Percentiles rank a stretch among this genome's conserved stretches.
Conservation (phyloP, 2,113 vertebrate species). For the Aplodontia rufa region DNA sequence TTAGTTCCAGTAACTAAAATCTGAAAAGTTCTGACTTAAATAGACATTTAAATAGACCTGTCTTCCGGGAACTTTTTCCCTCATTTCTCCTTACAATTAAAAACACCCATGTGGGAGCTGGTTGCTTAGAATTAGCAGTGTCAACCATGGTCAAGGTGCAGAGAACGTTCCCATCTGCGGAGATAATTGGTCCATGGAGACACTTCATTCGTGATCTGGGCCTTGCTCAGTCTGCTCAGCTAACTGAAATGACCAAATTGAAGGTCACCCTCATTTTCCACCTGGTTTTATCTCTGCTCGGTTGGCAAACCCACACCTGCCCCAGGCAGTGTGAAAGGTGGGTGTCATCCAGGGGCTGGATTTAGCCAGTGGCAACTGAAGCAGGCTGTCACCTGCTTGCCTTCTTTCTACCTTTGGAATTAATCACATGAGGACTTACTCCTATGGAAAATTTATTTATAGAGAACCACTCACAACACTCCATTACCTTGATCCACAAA, state of each 20-base stretch:
- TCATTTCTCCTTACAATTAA: slow-evolving; percentile 7
- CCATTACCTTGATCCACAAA: background rate
- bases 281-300: background rate
- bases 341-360: background rate
- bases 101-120: background rate
- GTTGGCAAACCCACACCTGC: background rate
- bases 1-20: slow-evolving; percentile 21
- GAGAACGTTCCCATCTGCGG: background rate
- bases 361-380: background rate
- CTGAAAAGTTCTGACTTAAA: slow-evolving; percentile 3
- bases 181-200: slow-evolving; percentile 15
- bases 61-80: slow-evolving; percentile 24
- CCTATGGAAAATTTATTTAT: background rate
- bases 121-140: background rate
- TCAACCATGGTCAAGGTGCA: background rate
- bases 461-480: background rate
- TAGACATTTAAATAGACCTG: slow-evolving; percentile 4
- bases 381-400: background rate
- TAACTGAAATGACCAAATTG: background rate
- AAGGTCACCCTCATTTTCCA: background rate
- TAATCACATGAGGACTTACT: background rate
- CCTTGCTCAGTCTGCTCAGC: background rate
- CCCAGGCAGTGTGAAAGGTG: background rate
- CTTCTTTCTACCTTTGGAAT: background rate
- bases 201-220: background rate